These are phyloP conservation scores for Hoplias malabaricus DNA, from an alignment of 2,113 vertebrate species.

Conservation along the genomic window DNA sequence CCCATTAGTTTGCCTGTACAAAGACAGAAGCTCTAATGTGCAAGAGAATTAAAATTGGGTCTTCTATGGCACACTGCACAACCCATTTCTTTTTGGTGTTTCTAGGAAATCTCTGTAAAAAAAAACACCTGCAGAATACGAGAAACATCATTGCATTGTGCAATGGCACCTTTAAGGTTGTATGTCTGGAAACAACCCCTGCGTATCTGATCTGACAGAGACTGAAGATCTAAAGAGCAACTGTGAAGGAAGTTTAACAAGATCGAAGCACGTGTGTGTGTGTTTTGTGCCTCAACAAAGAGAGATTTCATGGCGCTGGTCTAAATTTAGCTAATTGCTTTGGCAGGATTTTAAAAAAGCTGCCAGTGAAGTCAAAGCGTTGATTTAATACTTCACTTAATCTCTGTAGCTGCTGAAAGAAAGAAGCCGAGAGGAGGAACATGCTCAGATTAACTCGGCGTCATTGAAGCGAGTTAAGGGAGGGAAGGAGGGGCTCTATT, in stretches of 20 bases:
- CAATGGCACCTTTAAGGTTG: no score
- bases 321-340: constrained; percentile 21
- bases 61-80: no score
- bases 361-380: neutral
- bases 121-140: no score
- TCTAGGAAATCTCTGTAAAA: no score
- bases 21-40: no score
- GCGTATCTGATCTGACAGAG: no score
- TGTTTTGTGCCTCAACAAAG: constrained; percentile 1
- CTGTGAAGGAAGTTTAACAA: neutral
- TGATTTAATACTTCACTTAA: constrained; percentile 37
- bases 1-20: no score
- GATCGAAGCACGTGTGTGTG: neutral
- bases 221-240: neutral
- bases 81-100: no score
- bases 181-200: no score
- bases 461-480: neutral
- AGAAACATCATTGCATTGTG: no score
- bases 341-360: constrained; percentile 11
- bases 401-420: constrained; percentile 9
- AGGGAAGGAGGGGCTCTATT: neutral
- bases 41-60: no score
- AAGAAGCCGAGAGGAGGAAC: neutral
- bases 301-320: neutral
- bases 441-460: neutral